phyloP scores from a whole-genome alignment of 2,797 vertebrate species.

The Pantherophis vulpinus region DNA sequence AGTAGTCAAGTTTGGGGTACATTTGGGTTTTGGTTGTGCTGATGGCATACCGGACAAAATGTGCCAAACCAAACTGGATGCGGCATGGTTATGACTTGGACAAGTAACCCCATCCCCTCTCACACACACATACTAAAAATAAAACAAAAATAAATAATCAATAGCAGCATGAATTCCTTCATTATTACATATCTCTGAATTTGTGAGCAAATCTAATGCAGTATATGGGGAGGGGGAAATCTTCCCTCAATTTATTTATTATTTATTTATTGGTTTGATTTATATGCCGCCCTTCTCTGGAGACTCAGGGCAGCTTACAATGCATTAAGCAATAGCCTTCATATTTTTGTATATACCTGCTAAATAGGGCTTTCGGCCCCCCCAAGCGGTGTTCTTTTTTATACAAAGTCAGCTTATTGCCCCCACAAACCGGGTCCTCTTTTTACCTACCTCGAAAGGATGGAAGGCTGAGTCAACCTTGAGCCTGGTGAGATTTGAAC shows the following conservation, averaged over 20 bases:
- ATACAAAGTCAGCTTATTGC: no score
- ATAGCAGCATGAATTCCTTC: background rate
- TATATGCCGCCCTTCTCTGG: no score
- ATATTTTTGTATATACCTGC: no score
- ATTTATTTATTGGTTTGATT: no score
- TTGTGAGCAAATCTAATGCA: background rate
- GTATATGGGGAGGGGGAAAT: background rate
- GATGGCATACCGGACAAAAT: background rate
- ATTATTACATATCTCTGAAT: background rate
- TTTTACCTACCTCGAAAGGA: no score
- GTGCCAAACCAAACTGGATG: background rate
- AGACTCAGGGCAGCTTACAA: no score
- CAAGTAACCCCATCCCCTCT: background rate
- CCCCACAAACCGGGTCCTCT: no score
- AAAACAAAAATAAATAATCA: background rate
- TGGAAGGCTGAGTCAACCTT: no score
- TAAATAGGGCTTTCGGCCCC: no score
- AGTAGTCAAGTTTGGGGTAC: background rate
- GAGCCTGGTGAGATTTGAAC: no score
- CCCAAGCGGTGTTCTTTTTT: no score
- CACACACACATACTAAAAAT: background rate
- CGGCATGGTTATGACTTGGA: background rate
- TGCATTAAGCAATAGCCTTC: no score
- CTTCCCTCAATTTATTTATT: background rate
- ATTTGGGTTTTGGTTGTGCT: background rate